Base-by-base conservation (phyloP, 2,888 invertebrate genomes). In the Danaus chrysippus region DNA sequence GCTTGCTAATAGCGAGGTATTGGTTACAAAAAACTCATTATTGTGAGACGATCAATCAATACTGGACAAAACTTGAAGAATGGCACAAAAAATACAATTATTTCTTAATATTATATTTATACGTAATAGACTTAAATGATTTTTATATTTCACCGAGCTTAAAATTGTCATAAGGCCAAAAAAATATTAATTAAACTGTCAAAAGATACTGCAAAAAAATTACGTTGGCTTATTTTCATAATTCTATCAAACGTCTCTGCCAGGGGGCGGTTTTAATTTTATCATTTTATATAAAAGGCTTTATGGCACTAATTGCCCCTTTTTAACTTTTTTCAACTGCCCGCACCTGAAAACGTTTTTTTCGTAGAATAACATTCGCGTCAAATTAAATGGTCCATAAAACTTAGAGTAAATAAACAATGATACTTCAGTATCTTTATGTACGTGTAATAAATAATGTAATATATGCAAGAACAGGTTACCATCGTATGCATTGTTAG, bases 241-340 rank as follows among this genome's bases (percentile, higher is more conserved):
- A 49, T 49, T 49, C 49, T n/a, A 17, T 49, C 17, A 49, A 49
- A 49, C 49, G 49, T 49, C 49, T 49, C 17, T 10, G 49, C 49
- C 49, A 49, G 49, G 17, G 49, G 49, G 49, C 15, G 49, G 9
- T 17, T 49, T 17, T 49, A 11, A 17, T 49, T 49, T 49, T 17
- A 49, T 49, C 17, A 17, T 49, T 11, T 49, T 11, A 17, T 49
- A 17, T 49, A 49, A 17, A 15, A 49, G 15, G 15, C 15, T 49
- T 10, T 15, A 49, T 10, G 49, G 17, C 17, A 49, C 11, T 10
- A 49, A 49, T 49, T 49, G 17, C 17, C 17, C n/a, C 8, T n/a
- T 49, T 49, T 15, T 17, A 49, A 34, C 23, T 17, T 49, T 17
- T 49, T 10, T 10, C 49, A 49, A 17, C 11, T 49, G 15, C 49